Conservation (phyloP, 2,888 invertebrate genomes). For the Coecobrya sp. region DNA sequence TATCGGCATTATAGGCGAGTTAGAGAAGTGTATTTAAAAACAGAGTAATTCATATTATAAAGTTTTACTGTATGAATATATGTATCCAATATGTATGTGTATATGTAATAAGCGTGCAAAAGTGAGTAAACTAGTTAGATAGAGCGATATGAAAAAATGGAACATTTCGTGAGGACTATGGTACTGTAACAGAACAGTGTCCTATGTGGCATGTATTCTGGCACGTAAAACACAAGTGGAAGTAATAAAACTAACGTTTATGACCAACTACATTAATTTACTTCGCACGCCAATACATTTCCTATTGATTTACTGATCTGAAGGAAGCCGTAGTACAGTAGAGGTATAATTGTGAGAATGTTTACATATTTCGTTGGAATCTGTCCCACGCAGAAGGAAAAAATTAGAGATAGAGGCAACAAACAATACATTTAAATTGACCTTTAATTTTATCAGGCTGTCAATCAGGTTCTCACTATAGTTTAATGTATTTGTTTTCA, state of each 20-base stretch:
- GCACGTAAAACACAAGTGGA: conserved; percentile 22
- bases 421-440: background rate
- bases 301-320: background rate
- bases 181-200: background rate
- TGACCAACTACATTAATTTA: background rate
- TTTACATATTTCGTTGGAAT: background rate
- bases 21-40: background rate
- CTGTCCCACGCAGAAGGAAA: background rate
- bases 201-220: background rate
- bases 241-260: conserved; percentile 8
- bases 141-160: background rate
- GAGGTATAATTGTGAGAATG: background rate
- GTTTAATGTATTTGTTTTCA: no score
- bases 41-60: background rate
- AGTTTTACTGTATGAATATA: no score
- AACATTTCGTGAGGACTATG: conserved; percentile 7
- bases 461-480: no score
- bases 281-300: conserved; percentile 27
- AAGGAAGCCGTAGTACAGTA: background rate
- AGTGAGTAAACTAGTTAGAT: background rate
- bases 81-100: no score
- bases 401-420: no score
- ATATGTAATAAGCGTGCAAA: background rate
- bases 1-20: background rate
- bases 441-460: no score